Evolutionary conservation across 2,888 invertebrate genomes (phyloP), one percentile per base, ranked within the genome.

Genomic region (Caenorhabditis sp.): DNA sequence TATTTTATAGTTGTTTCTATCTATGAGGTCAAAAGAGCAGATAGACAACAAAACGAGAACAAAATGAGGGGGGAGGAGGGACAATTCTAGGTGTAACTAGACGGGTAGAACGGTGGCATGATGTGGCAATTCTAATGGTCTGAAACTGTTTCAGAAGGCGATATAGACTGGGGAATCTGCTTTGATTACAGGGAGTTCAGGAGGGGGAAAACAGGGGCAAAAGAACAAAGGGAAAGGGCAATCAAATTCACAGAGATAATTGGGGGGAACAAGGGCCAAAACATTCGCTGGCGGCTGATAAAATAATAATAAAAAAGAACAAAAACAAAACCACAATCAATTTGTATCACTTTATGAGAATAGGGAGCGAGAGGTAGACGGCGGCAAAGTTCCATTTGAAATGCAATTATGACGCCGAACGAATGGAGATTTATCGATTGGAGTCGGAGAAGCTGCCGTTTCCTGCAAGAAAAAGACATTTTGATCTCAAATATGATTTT

Each of bases 391-490:
- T 66, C 37, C 22, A 37, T 30, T 56, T 27, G 46, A 27, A 39
- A 58, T 41, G 41, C 56, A 37, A 66, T 66, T 66, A 56, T 66
- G 66, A 58, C 66, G 66, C 41, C 15, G 43, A 52, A 22, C 32
- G 27, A 5, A 63, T 53, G 30, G 63, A 63, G 63, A 63, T 53
- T 53, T 32, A 63, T 39, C 35, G 46, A 45, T 65, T 43, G 32
- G 11, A 22, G 11, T 27, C 5, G 32, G 17, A 30, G 32, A 20
- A 17, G 26, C 17, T 46, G 24, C 43, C 43, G 32, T 24, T 48
- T 41, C 45, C 55, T 55, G 46, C n/a, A 35, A 58, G 58, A 24
- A 53, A 22, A 30, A 32, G 20, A 27, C 15, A 50, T 0, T n/a
- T 50, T 50, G n/a, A n/a, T n/a, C n/a, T n/a, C n/a, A n/a, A n/a